phyloP scores from a whole-genome alignment of 2,113 vertebrate genomes.

The Leucoraja erinaceus region DNA sequence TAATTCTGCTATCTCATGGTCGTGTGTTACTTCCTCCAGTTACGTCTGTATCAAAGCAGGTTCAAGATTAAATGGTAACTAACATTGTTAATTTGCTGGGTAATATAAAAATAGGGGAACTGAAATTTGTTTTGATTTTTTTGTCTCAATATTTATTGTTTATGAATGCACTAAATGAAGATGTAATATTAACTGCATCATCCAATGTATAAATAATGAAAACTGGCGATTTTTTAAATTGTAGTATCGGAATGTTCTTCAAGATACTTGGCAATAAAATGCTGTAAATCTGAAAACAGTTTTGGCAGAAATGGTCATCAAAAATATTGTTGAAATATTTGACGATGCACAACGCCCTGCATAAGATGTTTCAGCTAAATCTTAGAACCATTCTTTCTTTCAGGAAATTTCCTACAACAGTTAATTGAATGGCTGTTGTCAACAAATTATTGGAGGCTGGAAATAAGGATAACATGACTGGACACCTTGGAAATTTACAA shows the following conservation, averaged over 20 bases:
- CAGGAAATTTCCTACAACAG: no score
- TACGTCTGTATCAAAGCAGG: not conserved
- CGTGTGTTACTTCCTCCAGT: not conserved
- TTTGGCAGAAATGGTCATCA: not conserved
- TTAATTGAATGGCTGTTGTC: no score
- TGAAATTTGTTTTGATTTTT: not conserved
- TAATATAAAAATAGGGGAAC: not conserved
- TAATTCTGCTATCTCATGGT: no score
- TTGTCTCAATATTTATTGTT: not conserved
- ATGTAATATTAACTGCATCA: not conserved
- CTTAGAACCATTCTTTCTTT: not conserved
- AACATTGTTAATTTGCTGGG: not conserved
- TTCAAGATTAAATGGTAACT: conserved; percentile 4
- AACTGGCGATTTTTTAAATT: not conserved
- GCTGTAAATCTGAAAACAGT: not conserved
- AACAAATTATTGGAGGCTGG: no score
- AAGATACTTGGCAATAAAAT: not conserved
- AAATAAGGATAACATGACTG: no score
- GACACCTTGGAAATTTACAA: no score
- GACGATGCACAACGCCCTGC: not conserved
- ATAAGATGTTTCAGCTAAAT: not conserved
- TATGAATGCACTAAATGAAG: not conserved
- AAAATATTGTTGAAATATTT: not conserved
- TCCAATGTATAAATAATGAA: not conserved
- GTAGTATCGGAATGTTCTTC: no score